Base-by-base conservation (phyloP, 2,797 vertebrate genomes). In the Salmo trutta region DNA sequence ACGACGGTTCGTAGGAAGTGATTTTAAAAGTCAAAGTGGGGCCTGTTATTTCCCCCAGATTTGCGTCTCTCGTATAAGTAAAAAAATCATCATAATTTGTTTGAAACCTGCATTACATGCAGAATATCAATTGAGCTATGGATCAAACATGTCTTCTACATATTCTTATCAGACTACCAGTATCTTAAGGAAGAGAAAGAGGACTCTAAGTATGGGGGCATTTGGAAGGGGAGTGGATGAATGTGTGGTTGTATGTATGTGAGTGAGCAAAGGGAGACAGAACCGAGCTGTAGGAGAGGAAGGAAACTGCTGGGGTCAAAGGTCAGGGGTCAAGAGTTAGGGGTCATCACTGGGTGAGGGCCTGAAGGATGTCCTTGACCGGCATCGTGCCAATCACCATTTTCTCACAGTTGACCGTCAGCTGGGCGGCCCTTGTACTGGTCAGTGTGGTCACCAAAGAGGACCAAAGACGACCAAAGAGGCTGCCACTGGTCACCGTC, bases 361-460 rank as follows among this genome's bases (percentile, higher is more conserved):
- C 95, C 84, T 96, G 95, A 31, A 96, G 87, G 78, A 99, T 94
- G 67, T 99, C 98, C 88, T 99, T 98, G 87, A 97, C 96, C 89
- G 99, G 90, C 98, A 99, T 98, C 16, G 97, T 98, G 77, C 97
- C 97, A 0, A 99, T 98, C 86, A 99, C 92, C 98, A 99, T 99
- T 89, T 99, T 99, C 94, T 99, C 98, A 0, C 98, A 99, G 93
- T 98, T 99, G 88, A 99, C 92, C 0, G 93, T 98, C 85, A 99
- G 93, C 90, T 96, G n/a, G n/a, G n/a, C n/a, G n/a, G n/a, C n/a
- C n/a, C n/a, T n/a, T n/a, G n/a, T n/a, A n/a, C n/a, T n/a, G n/a
- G n/a, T n/a, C n/a, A n/a, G n/a, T n/a, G n/a, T n/a, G n/a, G n/a
- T n/a, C n/a, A n/a, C n/a, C n/a, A n/a, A n/a, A n/a, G n/a, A n/a